These are phyloP conservation scores for Serinus canaria DNA, from an alignment of 2,113 vertebrate genomes.

Conservation along the genomic window DNA sequence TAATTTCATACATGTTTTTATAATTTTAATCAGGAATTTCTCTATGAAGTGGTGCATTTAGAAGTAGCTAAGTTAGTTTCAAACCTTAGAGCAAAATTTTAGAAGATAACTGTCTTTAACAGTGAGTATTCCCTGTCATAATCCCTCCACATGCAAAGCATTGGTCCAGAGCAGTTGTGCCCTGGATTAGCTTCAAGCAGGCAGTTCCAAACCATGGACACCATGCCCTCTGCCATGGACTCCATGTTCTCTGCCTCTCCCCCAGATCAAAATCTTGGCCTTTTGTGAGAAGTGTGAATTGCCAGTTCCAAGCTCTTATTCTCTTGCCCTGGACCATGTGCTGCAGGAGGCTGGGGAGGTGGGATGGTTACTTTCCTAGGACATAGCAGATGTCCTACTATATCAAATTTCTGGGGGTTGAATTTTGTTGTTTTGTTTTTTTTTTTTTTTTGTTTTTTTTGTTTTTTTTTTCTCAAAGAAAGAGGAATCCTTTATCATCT, in stretches of 20 bases:
- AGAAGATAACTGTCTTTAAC: neutral
- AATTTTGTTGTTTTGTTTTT: neutral
- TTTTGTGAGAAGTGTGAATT: neutral
- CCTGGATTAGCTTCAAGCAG: neutral
- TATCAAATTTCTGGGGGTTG: neutral
- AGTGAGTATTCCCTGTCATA: neutral
- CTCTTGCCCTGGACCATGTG: rapidly evolving
- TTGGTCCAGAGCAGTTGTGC: rapidly evolving
- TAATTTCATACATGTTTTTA: neutral
- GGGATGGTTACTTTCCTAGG: neutral
- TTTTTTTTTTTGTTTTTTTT: neutral
- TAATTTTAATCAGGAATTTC: neutral
- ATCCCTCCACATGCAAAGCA: rapidly evolving
- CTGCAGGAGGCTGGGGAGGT: neutral
- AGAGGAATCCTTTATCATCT: neutral
- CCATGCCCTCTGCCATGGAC: neutral
- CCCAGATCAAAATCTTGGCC: neutral
- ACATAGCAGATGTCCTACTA: neutral
- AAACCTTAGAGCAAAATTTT: neutral
- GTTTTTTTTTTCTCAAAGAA: neutral
- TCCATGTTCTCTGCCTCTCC: neutral
- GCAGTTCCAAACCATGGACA: neutral
- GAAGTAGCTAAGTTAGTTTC: neutral
- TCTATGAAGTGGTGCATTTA: neutral
- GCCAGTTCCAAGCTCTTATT: neutral